Conservation (phyloP, 2,113 vertebrate species). For the Bombycilla garrulus region DNA sequence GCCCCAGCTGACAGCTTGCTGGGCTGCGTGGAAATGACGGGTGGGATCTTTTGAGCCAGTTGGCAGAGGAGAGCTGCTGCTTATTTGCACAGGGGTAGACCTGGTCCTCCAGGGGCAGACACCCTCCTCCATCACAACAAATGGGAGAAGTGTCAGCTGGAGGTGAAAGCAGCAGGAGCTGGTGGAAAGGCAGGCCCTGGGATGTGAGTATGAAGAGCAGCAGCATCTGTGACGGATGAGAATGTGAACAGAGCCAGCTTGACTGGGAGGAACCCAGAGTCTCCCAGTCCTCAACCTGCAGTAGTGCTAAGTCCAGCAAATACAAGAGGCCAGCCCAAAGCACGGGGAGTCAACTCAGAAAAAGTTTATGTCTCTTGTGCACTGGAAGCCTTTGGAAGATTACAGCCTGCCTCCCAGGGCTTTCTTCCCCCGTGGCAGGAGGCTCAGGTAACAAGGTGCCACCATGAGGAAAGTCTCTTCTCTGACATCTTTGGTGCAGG, state of each 20-base stretch:
- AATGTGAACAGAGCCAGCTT: not conserved
- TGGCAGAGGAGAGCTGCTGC: not conserved
- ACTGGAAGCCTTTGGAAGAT: not conserved
- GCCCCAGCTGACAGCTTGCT: not conserved
- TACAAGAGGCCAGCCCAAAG: not conserved
- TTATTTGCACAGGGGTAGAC: not conserved
- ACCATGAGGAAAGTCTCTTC: not conserved
- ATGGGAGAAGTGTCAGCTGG: not conserved
- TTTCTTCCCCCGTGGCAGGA: not conserved
- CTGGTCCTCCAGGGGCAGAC: not conserved
- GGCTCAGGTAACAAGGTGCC: not conserved
- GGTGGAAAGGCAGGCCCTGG: not conserved
- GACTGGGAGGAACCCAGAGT: not conserved
- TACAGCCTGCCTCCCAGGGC: not conserved
- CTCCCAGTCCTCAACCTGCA: not conserved
- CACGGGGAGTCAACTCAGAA: fast-evolving
- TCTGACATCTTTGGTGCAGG: not conserved
- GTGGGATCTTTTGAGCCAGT: not conserved
- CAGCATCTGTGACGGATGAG: not conserved
- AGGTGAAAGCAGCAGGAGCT: not conserved
- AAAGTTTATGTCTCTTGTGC: not conserved
- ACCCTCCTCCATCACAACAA: not conserved
- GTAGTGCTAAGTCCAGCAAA: not conserved
- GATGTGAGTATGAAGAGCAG: fast-evolving
- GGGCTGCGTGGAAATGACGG: not conserved